A percentile compares a stretch with the other conserved stretches of the same genome.
Evolutionary conservation across 2,113 vertebrate species (phyloP).

Genomic region (Hippocampus barbouri): DNA sequence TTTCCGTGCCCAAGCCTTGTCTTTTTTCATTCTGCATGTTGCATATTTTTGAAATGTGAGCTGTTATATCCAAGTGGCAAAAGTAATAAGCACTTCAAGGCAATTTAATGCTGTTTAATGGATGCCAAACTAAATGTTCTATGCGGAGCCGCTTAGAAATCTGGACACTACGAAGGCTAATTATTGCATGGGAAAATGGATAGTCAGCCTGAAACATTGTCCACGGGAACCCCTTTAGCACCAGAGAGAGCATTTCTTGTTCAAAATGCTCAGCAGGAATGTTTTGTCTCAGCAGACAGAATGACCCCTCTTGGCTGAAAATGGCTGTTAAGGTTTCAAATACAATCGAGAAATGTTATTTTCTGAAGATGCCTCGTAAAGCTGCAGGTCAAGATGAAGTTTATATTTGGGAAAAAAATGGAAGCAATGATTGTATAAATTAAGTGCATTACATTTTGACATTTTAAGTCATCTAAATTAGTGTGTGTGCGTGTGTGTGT

Average conservation of each 20-base stretch:
- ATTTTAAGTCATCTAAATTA: background rate
- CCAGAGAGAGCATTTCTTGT: constrained; percentile 33
- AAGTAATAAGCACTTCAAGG: constrained; percentile 46
- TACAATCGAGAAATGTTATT: constrained; percentile 23
- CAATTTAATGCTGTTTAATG: constrained; percentile 55
- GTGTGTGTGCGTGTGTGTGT: background rate
- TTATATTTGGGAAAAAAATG: constrained; percentile 7
- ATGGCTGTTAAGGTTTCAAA: constrained; percentile 2
- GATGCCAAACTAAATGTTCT: constrained; percentile 55
- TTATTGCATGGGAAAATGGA: constrained; percentile 61
- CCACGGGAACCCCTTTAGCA: constrained; percentile 25
- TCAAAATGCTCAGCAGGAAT: constrained; percentile 21
- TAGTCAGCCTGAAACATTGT: constrained; percentile 37
- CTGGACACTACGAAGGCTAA: constrained; percentile 45
- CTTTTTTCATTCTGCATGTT: background rate
- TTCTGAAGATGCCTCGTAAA: constrained; percentile 18
- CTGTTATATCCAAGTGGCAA: constrained; percentile 32
- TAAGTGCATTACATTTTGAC: background rate
- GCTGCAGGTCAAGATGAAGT: constrained; percentile 7
- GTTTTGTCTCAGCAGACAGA: constrained; percentile 27
- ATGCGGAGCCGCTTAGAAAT: constrained; percentile 39
- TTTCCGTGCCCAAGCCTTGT: background rate
- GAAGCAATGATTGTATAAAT: too few species aligned
- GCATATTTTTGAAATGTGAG: constrained; percentile 35
- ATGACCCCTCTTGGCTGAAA: constrained; percentile 13